Percentiles rank a stretch among this genome's conserved stretches.
phyloP scores from a whole-genome alignment of 1,140 invertebrate genomes.

The Euura saliciscinereae region DNA sequence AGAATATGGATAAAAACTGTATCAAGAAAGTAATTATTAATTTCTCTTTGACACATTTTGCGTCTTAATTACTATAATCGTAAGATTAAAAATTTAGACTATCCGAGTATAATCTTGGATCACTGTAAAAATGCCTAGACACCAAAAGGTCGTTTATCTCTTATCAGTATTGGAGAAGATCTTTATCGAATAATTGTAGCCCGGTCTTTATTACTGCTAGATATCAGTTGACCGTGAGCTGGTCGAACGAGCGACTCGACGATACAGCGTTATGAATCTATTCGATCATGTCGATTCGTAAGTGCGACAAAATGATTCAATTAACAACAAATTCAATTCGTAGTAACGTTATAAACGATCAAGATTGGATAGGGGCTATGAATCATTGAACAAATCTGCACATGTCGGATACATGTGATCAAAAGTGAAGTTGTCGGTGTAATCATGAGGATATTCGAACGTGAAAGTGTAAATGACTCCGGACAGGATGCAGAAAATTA shows the following conservation, averaged over 20 bases:
- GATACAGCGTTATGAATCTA: neutral
- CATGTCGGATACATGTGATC: no score
- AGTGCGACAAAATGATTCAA: neutral
- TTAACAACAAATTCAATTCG: neutral
- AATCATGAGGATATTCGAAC: slow-evolving; percentile 1
- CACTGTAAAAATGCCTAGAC: neutral
- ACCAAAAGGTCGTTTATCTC: neutral
- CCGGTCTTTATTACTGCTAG: neutral
- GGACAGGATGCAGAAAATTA: neutral
- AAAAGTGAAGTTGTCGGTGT: neutral
- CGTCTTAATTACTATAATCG: no score
- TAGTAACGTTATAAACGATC: neutral
- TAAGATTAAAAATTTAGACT: no score
- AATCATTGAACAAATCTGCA: no score
- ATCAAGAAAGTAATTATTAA: no score
- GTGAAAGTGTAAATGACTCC: neutral
- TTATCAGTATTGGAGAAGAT: neutral
- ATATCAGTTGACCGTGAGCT: neutral
- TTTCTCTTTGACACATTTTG: no score
- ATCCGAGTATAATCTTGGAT: neutral
- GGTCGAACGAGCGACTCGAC: neutral
- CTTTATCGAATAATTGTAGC: neutral
- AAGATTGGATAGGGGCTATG: no score
- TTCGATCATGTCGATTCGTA: neutral
- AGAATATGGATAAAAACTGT: no score